Evolutionary conservation across 2,888 invertebrate species (phyloP), one percentile per base, ranked within the genome.

Genomic region (Acleris emargana): DNA sequence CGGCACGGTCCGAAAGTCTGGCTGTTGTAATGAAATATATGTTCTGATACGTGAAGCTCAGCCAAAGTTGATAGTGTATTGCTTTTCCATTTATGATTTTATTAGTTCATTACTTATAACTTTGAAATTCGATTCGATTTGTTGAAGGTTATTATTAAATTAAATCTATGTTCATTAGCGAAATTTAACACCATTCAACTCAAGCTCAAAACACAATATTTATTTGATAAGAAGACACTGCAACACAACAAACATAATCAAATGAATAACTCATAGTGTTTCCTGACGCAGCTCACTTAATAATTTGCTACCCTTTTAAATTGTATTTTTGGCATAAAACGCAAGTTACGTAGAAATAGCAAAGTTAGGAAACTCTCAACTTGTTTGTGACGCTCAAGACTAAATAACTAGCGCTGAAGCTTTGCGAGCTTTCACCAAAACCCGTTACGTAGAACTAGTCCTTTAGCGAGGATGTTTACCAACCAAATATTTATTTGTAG

Each of bases 341-440:
- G 71, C 58, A 74, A 77, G 73, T 76, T 73, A 69, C 69, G 69
- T 67, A 64, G 67, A 68, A 64, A 69, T 72, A 67, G 64, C 59
- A 69, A 76, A 76, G 71, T 69, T 72, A 38, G 28, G 54, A 38
- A 58, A 64, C 57, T 64, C 51, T 25, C 25, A 16, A 52, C 64
- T 64, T 67, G 62, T 68, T 61, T 62, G 55, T 28, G 43, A 42
- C 43, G 47, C 45, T 67, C 57, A 58, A 18, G 50, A 63, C 45
- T 58, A 54, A 45, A 54, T 61, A 61, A 54, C 59, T 50, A 54
- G 53, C 28, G 43, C 28, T 49, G 28, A 42, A 20, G 47, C 20
- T 54, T 20, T 54, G 9, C 16, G 49, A 54, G 38, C 49, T 43
- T 59, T 50, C 42, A 11, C 13, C 45, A 16, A 47, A 52, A 51